These are phyloP conservation scores for Diarsia mendica DNA, from an alignment of 2,888 invertebrate genomes.

Conservation along the genomic window DNA sequence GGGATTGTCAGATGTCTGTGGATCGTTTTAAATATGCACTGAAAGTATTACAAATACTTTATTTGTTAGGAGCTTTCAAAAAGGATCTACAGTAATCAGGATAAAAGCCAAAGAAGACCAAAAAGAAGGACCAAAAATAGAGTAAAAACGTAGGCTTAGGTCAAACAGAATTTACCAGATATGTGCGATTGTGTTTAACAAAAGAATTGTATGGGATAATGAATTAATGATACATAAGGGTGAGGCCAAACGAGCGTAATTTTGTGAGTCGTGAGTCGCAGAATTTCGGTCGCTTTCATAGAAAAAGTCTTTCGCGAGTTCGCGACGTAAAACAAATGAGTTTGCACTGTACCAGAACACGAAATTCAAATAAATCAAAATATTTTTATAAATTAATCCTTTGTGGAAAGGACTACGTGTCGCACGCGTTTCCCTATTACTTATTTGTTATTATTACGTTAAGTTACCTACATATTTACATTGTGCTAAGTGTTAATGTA, in stretches of 20 bases:
- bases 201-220: not conserved
- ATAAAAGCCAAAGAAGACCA: no score
- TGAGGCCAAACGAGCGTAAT: no score
- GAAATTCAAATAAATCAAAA: no score
- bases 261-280: no score
- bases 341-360: no score
- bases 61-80: not conserved
- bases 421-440: slow-evolving; percentile 2
- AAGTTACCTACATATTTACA: slow-evolving; percentile 27
- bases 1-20: not conserved
- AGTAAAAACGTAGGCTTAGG: not conserved
- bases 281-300: no score
- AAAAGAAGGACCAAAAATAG: not conserved
- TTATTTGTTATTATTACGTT: not conserved
- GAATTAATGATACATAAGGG: no score
- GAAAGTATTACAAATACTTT: not conserved
- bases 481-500: slow-evolving; percentile 30
- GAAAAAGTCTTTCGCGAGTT: no score
- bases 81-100: not conserved
- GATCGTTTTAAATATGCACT: not conserved
- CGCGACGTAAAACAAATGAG: no score
- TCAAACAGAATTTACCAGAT: not conserved
- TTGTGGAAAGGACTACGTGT: slow-evolving; percentile 1
- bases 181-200: not conserved
- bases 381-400: slow-evolving; percentile 1